Conservation (phyloP, 2,888 invertebrate species). For the Drosophila rubida region DNA sequence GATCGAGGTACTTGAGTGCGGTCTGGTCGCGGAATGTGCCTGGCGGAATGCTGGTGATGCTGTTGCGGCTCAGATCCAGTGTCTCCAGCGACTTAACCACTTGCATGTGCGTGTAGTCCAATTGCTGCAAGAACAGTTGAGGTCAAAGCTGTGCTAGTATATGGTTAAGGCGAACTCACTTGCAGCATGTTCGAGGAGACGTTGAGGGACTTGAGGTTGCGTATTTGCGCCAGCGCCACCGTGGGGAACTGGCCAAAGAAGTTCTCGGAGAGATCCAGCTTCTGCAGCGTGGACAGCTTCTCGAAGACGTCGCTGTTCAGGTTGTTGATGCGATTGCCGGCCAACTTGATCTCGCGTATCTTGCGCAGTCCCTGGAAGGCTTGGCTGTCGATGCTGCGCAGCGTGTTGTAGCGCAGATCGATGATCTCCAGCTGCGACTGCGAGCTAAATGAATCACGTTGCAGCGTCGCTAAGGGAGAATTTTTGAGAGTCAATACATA, state of each 20-base stretch:
- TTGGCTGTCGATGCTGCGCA: slow-evolving; percentile 90
- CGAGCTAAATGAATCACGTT: slow-evolving; percentile 89
- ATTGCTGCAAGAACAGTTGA: slow-evolving; percentile 86
- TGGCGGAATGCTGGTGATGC: slow-evolving; percentile 91
- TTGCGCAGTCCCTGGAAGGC: slow-evolving; percentile 89
- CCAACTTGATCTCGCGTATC: slow-evolving; percentile 89
- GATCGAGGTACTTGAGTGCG: slow-evolving; percentile 90
- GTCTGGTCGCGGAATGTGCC: slow-evolving; percentile 92
- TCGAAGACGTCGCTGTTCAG: slow-evolving; percentile 93
- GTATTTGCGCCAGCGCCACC: slow-evolving; percentile 90
- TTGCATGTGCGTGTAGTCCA: slow-evolving; percentile 90
- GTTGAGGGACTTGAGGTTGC: slow-evolving; percentile 90
- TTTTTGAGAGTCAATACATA: no score
- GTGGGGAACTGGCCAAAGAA: slow-evolving; percentile 93
- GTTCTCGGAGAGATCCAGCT: slow-evolving; percentile 94
- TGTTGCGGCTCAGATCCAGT: slow-evolving; percentile 93
- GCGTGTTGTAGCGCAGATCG: slow-evolving; percentile 92
- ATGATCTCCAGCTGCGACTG: slow-evolving; percentile 90
- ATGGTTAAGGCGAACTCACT: slow-evolving; percentile 86
- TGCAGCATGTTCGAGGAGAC: slow-evolving; percentile 94
- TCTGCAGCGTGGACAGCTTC: slow-evolving; percentile 90
- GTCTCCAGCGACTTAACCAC: slow-evolving; percentile 89
- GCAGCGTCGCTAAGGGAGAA: slow-evolving; percentile 87
- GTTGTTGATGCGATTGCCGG: slow-evolving; percentile 91
- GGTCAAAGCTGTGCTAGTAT: not conserved